Evolutionary conservation across 2,888 invertebrate species (phyloP), one percentile per base, ranked within the genome.

Genomic region (Dynastes hyllus): DNA sequence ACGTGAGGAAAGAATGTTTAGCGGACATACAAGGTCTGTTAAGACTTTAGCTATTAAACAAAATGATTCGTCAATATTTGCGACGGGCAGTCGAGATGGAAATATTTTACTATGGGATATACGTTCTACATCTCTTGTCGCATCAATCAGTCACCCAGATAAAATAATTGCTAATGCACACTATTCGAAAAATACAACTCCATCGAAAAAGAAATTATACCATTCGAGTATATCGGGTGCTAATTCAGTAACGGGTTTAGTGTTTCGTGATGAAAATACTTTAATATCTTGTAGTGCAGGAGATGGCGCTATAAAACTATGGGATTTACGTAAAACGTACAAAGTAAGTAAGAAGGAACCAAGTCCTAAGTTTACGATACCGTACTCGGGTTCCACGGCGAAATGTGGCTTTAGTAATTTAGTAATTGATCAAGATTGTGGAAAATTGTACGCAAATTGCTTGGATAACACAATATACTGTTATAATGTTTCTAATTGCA

Each of bases 61-160:
- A 66, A 89, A 91, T 6, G 94, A 94, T 89, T 87, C 91, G 83
- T 93, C 92, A 77, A 93, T 96, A 1, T 96, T 97, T 90, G 96
- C 96, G 0, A 96, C 96, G 0, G 97, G 97, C 22, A 95, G 95
- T 0, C 90, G 97, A 50, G 97, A 98, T 89, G 97, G 97, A 0
- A 94, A 93, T 83, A 94, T 97, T 22, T 92, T 96, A 84, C 87
- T 97, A 22, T 97, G 97, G 97, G 98, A 97, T 87, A 92, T 92
- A 0, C 90, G 95, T 81, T 91, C 91, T 29, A 90, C 89, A 79
- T 88, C 89, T 11, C 89, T 86, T 78, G 32, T 71, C 29, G 84
- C 89, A 37, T 84, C 83, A 79, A 83, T 90, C 1, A 89, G 91
- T 0, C 90, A 92, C 27, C 93, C 95, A 0, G 96, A 96, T 87